Evolutionary conservation across 2,888 invertebrate species (phyloP), one percentile per base, ranked within the genome.

Genomic region (Mechanitis mazaeus): DNA sequence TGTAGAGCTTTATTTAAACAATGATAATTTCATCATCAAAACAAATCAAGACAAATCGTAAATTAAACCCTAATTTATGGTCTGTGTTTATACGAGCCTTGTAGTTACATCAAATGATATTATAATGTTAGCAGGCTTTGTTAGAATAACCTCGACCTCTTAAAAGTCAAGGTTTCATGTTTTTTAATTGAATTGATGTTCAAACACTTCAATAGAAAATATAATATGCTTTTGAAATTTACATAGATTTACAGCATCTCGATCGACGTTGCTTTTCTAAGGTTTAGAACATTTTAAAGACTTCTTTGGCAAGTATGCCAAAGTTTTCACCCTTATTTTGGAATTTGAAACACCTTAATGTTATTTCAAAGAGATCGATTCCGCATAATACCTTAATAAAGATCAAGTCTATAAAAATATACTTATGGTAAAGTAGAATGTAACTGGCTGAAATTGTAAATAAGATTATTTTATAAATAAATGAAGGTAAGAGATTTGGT

Each of bases 311-410:
- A 20, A 20, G 20, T 20, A 64, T 60, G 60, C 56, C 55, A 47
- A 63, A 65, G 59, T 67, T 64, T 62, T 59, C 50, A 55, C 58
- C 60, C 55, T 60, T 54, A 54, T 54, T 59, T 55, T 50, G 60
- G 57, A 62, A 66, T 68, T 67, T 60, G 56, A 56, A 65, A 65
- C 61, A 60, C 50, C 63, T 61, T 60, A 60, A 67, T 68, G 61
- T 66, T 63, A 63, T 63, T 66, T 59, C 47, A 55, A 58, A 20
- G 53, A 64, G 65, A 64, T 64, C 60, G 35, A 35, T 35, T 35
- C 6, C 6, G 35, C 3, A 35, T 5, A 5, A 35, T 6, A 5
- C 35, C 6, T 35, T 35, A 4, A 4, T 20, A 20, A 20, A 20
- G 20, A 20, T 20, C 20, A 20, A 20, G 20, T 20, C 20, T 20